phyloP scores from a whole-genome alignment of 2,888 invertebrate species.

The Ptychoptera contaminata region DNA sequence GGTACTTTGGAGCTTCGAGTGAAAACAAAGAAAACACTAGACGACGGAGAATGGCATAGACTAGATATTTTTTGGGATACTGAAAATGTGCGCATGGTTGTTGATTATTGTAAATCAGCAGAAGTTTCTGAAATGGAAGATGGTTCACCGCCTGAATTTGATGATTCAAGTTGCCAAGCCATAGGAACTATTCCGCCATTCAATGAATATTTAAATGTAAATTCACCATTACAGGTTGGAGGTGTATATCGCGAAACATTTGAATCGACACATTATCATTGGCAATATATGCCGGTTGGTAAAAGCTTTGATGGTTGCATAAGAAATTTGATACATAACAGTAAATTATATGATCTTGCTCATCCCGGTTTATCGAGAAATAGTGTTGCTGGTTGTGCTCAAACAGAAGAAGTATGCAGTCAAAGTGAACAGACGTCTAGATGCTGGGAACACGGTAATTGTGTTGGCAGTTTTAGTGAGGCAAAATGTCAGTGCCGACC shows the following conservation, averaged over 20 bases:
- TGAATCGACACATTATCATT: constrained; percentile 74
- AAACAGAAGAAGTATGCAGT: constrained; percentile 84
- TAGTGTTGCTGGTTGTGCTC: constrained; percentile 80
- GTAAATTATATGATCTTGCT: constrained; percentile 87
- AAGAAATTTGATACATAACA: constrained; percentile 88
- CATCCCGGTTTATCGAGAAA: constrained; percentile 78
- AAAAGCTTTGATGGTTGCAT: constrained; percentile 94
- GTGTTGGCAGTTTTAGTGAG: constrained; percentile 78
- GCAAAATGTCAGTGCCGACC: constrained; percentile 88
- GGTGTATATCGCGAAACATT: constrained; percentile 82
- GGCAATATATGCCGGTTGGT: constrained; percentile 81
- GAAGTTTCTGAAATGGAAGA: constrained; percentile 81
- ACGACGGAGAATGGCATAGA: constrained; percentile 97
- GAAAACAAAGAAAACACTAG: constrained; percentile 69
- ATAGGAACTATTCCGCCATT: constrained; percentile 83
- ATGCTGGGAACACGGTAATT: constrained; percentile 89
- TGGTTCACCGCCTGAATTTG: constrained; percentile 75
- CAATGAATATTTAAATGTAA: constrained; percentile 90
- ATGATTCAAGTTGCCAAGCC: constrained; percentile 80
- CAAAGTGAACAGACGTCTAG: constrained; percentile 70
- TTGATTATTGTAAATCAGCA: constrained; percentile 84
- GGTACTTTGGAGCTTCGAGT: constrained; percentile 77
- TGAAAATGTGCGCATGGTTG: constrained; percentile 81
- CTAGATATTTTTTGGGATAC: constrained; percentile 93
- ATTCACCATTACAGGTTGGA: constrained; percentile 89